phyloP scores from a whole-genome alignment of 2,113 vertebrate species.

The Pyxicephalus adspersus region DNA sequence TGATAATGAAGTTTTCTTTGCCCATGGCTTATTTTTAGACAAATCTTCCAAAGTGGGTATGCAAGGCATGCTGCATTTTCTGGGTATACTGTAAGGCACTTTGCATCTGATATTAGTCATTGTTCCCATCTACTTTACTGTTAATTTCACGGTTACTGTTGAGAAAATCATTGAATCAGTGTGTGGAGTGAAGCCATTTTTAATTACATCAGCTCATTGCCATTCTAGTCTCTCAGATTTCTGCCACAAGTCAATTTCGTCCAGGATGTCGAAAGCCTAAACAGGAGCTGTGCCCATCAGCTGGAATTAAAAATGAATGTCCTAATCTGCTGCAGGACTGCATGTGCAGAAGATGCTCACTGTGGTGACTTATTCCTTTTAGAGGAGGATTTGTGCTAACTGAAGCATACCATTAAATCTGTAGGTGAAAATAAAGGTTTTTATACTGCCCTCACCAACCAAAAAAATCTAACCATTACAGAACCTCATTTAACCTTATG shows the following conservation, averaged over 20 bases:
- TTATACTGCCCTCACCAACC: no score
- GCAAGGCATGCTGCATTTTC: no score
- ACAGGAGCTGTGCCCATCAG: slow-evolving; percentile 56
- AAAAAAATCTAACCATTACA: no score
- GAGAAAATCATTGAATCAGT: slow-evolving; percentile 65
- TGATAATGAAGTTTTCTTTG: no score
- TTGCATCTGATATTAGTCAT: background rate
- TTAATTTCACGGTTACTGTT: slow-evolving; percentile 56
- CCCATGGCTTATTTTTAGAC: no score
- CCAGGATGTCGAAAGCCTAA: slow-evolving; percentile 60
- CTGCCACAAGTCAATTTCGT: slow-evolving; percentile 63
- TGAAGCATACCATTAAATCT: slow-evolving; percentile 4
- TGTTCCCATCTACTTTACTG: background rate
- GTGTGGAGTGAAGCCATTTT: slow-evolving; percentile 67
- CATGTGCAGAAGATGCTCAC: slow-evolving; percentile 46
- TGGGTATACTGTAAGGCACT: no score
- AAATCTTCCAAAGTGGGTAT: no score
- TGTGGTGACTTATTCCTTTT: slow-evolving; percentile 46
- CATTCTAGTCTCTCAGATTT: slow-evolving; percentile 63
- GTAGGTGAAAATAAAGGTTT: background rate
- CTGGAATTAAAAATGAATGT: slow-evolving; percentile 62
- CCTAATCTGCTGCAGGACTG: slow-evolving; percentile 53
- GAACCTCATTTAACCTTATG: no score
- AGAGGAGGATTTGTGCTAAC: slow-evolving; percentile 30
- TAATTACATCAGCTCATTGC: slow-evolving; percentile 73